Evolutionary conservation across 2,888 invertebrate species (phyloP).

Genomic region (Operophtera brumata): DNA sequence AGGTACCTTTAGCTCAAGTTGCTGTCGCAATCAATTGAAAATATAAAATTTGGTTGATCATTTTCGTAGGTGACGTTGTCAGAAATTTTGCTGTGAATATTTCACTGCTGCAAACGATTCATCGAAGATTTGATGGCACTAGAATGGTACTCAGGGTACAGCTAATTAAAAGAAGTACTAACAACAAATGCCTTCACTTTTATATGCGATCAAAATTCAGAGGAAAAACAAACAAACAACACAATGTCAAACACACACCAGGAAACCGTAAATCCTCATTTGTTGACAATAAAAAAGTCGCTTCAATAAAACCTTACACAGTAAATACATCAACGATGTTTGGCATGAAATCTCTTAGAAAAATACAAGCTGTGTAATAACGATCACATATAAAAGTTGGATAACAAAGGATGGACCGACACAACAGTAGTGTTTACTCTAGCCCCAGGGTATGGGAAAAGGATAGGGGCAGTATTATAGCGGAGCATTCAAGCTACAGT

Average conservation of each 20-base stretch:
- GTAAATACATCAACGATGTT: not conserved
- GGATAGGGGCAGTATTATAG: slow-evolving; percentile 16
- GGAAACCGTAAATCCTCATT: not conserved
- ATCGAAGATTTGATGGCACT: too few relatives aligned
- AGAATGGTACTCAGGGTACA: not conserved
- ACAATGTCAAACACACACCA: slow-evolving; percentile 2
- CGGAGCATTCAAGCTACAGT: slow-evolving; percentile 9
- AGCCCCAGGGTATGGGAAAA: slow-evolving; percentile 29
- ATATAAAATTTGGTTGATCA: too few relatives aligned
- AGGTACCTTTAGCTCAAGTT: too few relatives aligned
- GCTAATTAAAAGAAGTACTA: too few relatives aligned
- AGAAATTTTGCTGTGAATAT: too few relatives aligned
- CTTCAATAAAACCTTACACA: not conserved
- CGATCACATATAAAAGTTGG: slow-evolving; percentile 44
- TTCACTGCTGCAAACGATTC: too few relatives aligned
- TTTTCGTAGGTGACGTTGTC: too few relatives aligned
- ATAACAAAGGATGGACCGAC: slow-evolving; percentile 42
- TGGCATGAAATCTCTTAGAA: slow-evolving; percentile 33
- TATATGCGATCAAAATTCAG: not conserved
- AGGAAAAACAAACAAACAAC: not conserved
- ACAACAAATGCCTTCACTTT: too few relatives aligned
- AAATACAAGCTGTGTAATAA: slow-evolving; percentile 43
- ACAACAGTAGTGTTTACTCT: slow-evolving; percentile 44
- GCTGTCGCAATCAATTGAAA: too few relatives aligned
- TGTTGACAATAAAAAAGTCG: not conserved